Conservation (phyloP, 2,113 vertebrate genomes). For the Oreocharis arfaki region DNA sequence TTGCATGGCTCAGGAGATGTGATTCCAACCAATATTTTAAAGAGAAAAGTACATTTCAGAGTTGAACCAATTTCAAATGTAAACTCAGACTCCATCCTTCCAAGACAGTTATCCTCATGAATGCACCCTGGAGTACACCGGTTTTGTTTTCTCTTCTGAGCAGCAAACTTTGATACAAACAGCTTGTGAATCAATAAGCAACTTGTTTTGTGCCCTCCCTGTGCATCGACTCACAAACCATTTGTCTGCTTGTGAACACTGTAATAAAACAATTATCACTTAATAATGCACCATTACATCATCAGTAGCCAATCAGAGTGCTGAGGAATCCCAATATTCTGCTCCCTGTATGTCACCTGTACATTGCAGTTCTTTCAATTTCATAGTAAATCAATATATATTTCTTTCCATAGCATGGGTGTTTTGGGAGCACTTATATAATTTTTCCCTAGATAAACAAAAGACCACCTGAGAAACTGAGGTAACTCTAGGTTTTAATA, state of each 20-base stretch:
- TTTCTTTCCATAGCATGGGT: neutral
- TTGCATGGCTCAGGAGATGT: neutral
- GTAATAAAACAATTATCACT: slow-evolving; percentile 19
- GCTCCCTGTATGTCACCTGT: neutral
- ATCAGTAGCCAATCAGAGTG: neutral
- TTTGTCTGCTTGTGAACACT: slow-evolving; percentile 6
- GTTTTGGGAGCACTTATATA: neutral
- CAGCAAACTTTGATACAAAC: slow-evolving; percentile 11
- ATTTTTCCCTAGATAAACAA: neutral
- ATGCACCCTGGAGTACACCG: neutral
- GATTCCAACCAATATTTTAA: neutral
- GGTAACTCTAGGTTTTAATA: neutral
- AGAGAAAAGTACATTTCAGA: neutral
- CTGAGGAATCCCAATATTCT: neutral
- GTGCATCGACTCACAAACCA: neutral
- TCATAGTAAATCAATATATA: neutral
- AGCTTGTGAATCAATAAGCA: slow-evolving; percentile 31
- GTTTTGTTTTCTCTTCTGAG: neutral
- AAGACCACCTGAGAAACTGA: neutral
- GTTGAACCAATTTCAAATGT: neutral
- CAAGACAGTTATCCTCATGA: neutral
- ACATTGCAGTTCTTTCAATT: neutral
- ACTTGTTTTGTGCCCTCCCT: neutral
- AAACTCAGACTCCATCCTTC: neutral
- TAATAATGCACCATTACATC: neutral